A percentile compares a stretch with the other conserved stretches of the same genome.
These are phyloP conservation scores for Tetragonula clypearis DNA, from an alignment of 1,140 invertebrate species.

Conservation along the genomic window DNA sequence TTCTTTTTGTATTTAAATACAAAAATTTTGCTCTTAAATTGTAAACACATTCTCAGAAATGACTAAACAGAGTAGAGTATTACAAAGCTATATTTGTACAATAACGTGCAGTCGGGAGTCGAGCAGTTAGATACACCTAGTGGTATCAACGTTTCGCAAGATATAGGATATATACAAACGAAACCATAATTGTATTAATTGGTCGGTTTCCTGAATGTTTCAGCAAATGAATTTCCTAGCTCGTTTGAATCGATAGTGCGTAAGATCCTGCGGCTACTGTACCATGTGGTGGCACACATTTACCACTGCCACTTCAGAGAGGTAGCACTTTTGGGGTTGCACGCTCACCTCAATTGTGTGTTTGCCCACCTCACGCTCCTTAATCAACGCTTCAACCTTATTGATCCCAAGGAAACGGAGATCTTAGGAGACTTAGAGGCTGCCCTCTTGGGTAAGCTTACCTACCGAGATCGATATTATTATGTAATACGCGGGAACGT, in stretches of 20 bases:
- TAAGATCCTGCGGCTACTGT: constrained; percentile 97
- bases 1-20: no score
- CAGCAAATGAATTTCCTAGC: constrained; percentile 97
- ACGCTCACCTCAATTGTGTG: constrained; percentile 97
- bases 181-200: constrained; percentile 28
- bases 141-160: not conserved
- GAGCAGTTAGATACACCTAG: not conserved
- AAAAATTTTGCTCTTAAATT: not conserved
- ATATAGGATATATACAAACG: not conserved
- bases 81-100: not conserved
- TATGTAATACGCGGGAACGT: not conserved
- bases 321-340: constrained; percentile 94
- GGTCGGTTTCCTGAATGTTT: constrained; percentile 69
- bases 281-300: constrained; percentile 98
- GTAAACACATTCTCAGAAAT: not conserved
- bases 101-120: not conserved
- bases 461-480: constrained; percentile 20
- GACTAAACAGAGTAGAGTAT: not conserved
- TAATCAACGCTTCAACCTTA: constrained; percentile 95
- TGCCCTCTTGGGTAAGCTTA: constrained; percentile 83
- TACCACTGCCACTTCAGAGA: constrained; percentile 99
- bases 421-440: constrained; percentile 93
- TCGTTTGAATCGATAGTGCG: constrained; percentile 97
- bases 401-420: constrained; percentile 97
- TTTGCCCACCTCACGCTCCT: constrained; percentile 97